Conservation (phyloP, 2,888 invertebrate species). For the Drosophila colorata region DNA sequence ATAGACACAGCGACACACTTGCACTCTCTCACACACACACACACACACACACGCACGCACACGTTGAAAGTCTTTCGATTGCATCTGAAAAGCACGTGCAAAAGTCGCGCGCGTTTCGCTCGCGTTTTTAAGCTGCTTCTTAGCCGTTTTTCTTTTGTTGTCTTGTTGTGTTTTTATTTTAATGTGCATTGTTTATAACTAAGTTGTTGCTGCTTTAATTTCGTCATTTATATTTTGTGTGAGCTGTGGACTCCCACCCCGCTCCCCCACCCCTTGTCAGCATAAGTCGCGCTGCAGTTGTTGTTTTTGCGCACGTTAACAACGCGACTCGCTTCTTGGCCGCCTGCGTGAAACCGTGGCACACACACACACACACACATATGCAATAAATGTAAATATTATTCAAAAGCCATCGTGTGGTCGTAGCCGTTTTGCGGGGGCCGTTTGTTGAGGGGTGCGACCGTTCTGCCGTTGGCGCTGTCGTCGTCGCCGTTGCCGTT, state of each 20-base stretch:
- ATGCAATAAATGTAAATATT: conserved; percentile 71
- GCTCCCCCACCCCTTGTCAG: not conserved
- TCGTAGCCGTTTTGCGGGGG: conserved; percentile 47
- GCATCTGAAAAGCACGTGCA: conserved; percentile 19
- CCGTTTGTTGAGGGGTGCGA: conserved; percentile 46
- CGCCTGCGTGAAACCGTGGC: conserved; percentile 53
- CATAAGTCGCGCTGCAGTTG: conserved; percentile 34
- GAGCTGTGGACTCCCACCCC: conserved; percentile 21
- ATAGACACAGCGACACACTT: not conserved
- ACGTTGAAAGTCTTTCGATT: not conserved
- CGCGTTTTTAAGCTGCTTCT: conserved; percentile 29
- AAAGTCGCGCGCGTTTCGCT: conserved; percentile 48
- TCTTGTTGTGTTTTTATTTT: conserved; percentile 44
- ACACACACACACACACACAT: conserved; percentile 32
- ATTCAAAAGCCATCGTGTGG: conserved; percentile 73
- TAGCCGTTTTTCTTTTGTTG: conserved; percentile 1
- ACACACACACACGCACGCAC: not conserved
- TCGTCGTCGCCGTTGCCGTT: not conserved
- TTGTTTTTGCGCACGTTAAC: conserved; percentile 69
- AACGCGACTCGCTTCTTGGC: conserved; percentile 70
- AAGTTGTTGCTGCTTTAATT: conserved; percentile 56
- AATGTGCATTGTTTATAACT: conserved; percentile 70
- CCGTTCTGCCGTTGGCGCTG: conserved; percentile 26
- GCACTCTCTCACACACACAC: not conserved
- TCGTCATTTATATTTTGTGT: conserved; percentile 69